Conservation (phyloP, 2,888 invertebrate species). For the Nycteola revayana region DNA sequence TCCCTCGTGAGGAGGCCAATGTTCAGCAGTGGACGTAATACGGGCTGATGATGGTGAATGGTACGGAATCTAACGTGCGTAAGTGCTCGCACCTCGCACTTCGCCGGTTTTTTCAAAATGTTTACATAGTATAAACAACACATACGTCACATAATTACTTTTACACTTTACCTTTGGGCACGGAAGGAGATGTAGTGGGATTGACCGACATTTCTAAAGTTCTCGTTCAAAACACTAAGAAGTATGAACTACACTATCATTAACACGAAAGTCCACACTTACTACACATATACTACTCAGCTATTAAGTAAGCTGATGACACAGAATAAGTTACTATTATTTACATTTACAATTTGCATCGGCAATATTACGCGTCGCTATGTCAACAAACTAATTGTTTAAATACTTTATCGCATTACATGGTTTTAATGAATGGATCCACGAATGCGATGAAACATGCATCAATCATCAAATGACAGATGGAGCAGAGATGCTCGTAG, state of each 20-base stretch:
- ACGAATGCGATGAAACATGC: slow-evolving; percentile 9
- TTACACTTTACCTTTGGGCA: slow-evolving; percentile 53
- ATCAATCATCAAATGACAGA: slow-evolving; percentile 11
- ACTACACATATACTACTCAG: slow-evolving; percentile 11
- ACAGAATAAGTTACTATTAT: slow-evolving; percentile 12
- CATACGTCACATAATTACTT: slow-evolving; percentile 4
- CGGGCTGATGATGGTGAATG: too few species aligned
- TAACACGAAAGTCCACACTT: slow-evolving; percentile 28
- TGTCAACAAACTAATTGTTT: slow-evolving; percentile 4
- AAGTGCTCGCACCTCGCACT: too few species aligned
- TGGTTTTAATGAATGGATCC: slow-evolving; percentile 6
- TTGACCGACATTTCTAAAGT: slow-evolving; percentile 51
- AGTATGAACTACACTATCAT: slow-evolving; percentile 30
- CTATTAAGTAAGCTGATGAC: slow-evolving; percentile 6
- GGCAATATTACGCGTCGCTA: slow-evolving; percentile 6
- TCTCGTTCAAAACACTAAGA: slow-evolving; percentile 28
- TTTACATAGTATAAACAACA: too few species aligned
- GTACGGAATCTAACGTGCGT: too few species aligned
- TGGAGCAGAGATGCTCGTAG: slow-evolving; percentile 21
- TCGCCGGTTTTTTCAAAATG: too few species aligned
- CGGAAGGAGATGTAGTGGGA: slow-evolving; percentile 55
- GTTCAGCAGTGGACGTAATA: too few species aligned
- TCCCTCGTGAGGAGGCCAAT: too few species aligned
- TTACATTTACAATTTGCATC: slow-evolving; percentile 14
- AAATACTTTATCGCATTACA: slow-evolving; percentile 5